Base-by-base conservation (phyloP, 2,797 vertebrate genomes). In the Triplophysa yarkandensis region DNA sequence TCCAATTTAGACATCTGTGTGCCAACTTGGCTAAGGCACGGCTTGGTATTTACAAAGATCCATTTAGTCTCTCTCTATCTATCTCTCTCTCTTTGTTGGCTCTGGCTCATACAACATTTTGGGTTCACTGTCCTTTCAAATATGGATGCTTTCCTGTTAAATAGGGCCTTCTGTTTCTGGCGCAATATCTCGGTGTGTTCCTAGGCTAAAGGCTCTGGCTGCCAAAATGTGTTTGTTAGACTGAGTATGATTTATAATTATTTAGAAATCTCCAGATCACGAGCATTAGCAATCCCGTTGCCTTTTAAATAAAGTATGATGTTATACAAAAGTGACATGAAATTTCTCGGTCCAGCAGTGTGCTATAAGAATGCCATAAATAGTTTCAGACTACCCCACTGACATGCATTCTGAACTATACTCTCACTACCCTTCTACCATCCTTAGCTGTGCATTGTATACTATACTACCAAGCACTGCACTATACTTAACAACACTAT, bases 1-100 rank as follows among this genome's bases (percentile, higher is more conserved):
- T 68, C 74, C 65, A 73, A 65, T 77, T 78, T 65, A 27, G 43
- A 44, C 50, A 62, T 76, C 63, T 77, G 23, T 63, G 39, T 76
- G 70, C 68, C 57, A 76, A 55, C 68, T 68, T 80, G 78, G 78
- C 68, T n/a, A 36, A 21, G 34, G 28, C 39, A 60, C n/a, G 62
- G 25, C 44, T 27, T 32, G 1, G 64, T 44, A 54, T 73, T 73
- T 67, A 62, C 32, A 77, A 61, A 44, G 69, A 76, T 52, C 46
- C 32, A 62, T 80, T 71, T 76, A 79, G 44, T 71, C 23, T 64
- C 23, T 1, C 4, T 36, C 30, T 69, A 32, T 48, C 52, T 58
- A 25, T 1, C n/a, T 27, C 54, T 69, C 54, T 32, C 43, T 28
- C 55, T 17, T 4, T 30, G 30, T 30, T 39, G 36, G 36, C 27